Conservation (phyloP, 64 coral and sea anemone genomes). For the Hydrozoanthus tunicans region DNA sequence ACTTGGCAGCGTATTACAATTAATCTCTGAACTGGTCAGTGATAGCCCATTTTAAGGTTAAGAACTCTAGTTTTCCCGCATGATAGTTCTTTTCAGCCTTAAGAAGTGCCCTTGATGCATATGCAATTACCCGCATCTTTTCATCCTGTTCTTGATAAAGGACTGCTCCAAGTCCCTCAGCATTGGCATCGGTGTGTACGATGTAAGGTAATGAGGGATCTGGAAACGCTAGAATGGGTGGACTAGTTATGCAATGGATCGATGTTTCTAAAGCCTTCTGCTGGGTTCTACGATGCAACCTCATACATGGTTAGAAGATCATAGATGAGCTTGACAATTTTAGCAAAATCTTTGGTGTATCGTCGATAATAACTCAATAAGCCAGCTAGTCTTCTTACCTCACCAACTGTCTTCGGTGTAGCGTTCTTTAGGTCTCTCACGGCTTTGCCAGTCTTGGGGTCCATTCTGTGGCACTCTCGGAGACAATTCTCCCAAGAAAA, state of each 20-base stretch:
- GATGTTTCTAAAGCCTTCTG: background rate
- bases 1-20: background rate
- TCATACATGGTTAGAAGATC: background rate
- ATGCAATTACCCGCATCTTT: background rate
- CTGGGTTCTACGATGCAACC: background rate
- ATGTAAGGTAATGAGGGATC: conserved; percentile 6
- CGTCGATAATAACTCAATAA: background rate
- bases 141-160: background rate
- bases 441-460: background rate
- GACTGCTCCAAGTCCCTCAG: background rate
- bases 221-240: conserved; percentile 9
- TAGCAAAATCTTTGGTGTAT: background rate
- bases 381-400: background rate
- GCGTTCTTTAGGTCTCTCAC: background rate
- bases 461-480: background rate
- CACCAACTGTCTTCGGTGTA: background rate
- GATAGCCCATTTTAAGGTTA: conserved; percentile 11
- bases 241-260: background rate
- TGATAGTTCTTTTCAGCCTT: conserved; percentile 12
- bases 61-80: conserved; percentile 21
- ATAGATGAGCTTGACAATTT: background rate
- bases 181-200: conserved; percentile 9
- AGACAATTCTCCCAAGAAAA: background rate
- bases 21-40: conserved; percentile 27
- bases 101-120: background rate